These are phyloP conservation scores for Syngnathoides biaculeatus DNA, from an alignment of 2,113 vertebrate species.

Conservation along the genomic window DNA sequence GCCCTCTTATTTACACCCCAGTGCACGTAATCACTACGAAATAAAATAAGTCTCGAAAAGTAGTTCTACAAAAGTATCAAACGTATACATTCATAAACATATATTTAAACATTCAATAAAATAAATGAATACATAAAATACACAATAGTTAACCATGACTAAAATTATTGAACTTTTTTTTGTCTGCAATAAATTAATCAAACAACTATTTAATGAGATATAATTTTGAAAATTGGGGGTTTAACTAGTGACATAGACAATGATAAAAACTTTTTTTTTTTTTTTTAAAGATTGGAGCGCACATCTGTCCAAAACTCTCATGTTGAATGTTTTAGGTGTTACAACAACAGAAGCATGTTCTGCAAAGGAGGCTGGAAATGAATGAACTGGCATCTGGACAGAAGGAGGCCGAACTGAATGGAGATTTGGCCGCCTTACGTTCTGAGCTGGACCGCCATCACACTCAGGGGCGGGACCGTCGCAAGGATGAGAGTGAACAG, in stretches of 20 bases:
- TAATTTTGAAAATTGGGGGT: no score
- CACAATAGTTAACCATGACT: background rate
- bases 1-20: background rate
- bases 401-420: slow-evolving; percentile 65
- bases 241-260: no score
- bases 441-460: slow-evolving; percentile 65
- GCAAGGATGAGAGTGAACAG: slow-evolving; percentile 69
- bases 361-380: slow-evolving; percentile 71
- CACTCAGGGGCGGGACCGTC: slow-evolving; percentile 58
- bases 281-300: no score
- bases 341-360: slow-evolving; percentile 71
- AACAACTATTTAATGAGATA: no score
- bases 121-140: no score
- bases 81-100: background rate
- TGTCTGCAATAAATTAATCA: no score
- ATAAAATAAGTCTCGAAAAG: no score
- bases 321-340: slow-evolving; percentile 49
- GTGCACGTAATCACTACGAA: background rate
- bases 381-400: slow-evolving; percentile 62
- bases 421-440: slow-evolving; percentile 57
- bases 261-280: no score
- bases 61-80: background rate
- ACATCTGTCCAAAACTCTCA: background rate
- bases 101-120: background rate
- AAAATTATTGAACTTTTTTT: no score